Evolutionary conservation across 2,113 vertebrate genomes (phyloP).

Genomic region (Guaruba guarouba): DNA sequence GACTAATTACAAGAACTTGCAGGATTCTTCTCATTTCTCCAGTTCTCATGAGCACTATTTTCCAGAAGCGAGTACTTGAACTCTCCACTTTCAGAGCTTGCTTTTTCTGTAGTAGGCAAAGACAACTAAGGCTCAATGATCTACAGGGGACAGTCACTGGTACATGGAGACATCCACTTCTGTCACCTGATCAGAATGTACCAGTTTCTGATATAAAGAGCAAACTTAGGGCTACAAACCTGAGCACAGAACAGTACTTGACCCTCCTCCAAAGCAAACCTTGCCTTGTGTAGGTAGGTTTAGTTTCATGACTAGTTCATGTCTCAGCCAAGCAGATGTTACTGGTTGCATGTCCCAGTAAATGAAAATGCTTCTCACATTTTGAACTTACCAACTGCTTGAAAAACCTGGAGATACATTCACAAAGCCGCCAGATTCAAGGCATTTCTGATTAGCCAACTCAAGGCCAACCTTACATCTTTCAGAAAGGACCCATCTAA

Average conservation of each 20-base stretch:
- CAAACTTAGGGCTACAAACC: background rate
- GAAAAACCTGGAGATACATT: background rate
- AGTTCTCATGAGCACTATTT: background rate
- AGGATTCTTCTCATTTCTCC: background rate
- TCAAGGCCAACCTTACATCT: background rate
- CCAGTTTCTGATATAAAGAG: background rate
- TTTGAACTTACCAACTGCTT: background rate
- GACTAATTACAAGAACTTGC: background rate
- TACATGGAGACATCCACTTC: background rate
- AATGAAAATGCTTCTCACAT: background rate
- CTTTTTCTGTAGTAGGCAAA: background rate
- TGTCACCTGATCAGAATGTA: background rate
- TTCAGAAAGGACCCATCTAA: background rate
- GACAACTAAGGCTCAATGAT: background rate
- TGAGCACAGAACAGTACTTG: background rate
- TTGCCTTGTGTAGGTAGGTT: background rate
- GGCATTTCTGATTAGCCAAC: background rate
- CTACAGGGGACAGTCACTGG: background rate
- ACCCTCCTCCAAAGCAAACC: background rate
- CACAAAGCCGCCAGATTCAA: background rate
- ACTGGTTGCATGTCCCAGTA: background rate
- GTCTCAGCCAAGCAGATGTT: background rate
- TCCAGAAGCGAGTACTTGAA: background rate
- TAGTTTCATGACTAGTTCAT: background rate
- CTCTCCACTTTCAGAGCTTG: background rate